Base-by-base conservation (phyloP, 1,140 invertebrate genomes). In the Rhopalosiphum padi region DNA sequence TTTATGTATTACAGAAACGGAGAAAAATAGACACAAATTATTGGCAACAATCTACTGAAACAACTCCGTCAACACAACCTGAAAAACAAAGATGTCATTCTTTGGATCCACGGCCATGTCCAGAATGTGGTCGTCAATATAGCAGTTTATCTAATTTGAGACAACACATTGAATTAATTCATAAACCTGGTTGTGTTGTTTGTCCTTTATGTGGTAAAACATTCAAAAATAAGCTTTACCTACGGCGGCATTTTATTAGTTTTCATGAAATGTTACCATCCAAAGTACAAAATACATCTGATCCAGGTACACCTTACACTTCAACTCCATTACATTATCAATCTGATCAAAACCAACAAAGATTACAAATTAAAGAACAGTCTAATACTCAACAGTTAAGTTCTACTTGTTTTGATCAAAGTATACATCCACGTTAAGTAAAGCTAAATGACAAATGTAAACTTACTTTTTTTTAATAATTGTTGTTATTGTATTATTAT, bases 121-220 rank as follows among this genome's bases (percentile, higher is more conserved):
- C 96, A 95, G 96, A 97, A 96, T 97, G 97, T 96, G 97, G 97
- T 94, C 97, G 97, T 95, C 96, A 97, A 95, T 97, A 97, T 96
- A 97, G 97, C 96, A 97, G 97, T 96, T 96, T 97, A 95, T 97
- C 97, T 95, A 97, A 97, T 96, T 96, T 97, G 95, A 96, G 97
- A 94, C 97, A 97, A 96, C 97, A 97, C 96, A 97, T 97, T 96
- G 97, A 97, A 95, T 96, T 97, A 94, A 97, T 97, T 95, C 97
- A 97, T 96, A 97, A 97, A 96, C 97, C 97, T 95, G 97, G 97
- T 95, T 97, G 96, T 95, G 97, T 97, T 94, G 96, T 96, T 95
- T 97, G 97, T 96, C 96, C 96, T 95, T 96, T 97, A 94, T 97
- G 97, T 96, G 96, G 96, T 95, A 97, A 97, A 96, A 96, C 96